Percentiles rank a stretch among this genome's conserved stretches.
Evolutionary conservation across 2,888 invertebrate genomes (phyloP).

Genomic region (Boloria selene): DNA sequence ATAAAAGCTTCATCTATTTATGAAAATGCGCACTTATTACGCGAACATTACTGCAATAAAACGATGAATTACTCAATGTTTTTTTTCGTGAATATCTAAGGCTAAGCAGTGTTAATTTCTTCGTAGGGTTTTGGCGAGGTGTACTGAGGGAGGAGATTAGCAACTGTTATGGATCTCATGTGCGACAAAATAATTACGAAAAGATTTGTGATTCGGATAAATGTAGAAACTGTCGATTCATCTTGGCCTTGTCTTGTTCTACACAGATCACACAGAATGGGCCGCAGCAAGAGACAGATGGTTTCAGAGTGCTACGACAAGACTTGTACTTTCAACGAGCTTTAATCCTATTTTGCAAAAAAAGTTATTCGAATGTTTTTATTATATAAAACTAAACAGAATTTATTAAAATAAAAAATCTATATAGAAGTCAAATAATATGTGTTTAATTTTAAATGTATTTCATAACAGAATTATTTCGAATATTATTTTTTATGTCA

Average conservation of each 20-base stretch:
- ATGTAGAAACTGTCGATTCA: not conserved
- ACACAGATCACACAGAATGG: slow-evolving; percentile 15
- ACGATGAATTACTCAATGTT: slow-evolving; percentile 5
- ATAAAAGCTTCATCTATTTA: slow-evolving; percentile 1
- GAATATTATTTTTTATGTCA: too few relatives aligned
- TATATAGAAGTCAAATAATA: slow-evolving; percentile 9
- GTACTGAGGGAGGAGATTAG: slow-evolving; percentile 36
- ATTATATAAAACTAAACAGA: not conserved
- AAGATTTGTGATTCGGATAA: slow-evolving; percentile 19
- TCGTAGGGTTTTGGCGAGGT: slow-evolving; percentile 24
- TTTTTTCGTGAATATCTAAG: slow-evolving; percentile 13
- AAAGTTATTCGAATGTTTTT: not conserved
- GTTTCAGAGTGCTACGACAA: slow-evolving; percentile 52
- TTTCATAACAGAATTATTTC: too few relatives aligned
- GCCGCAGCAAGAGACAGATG: slow-evolving; percentile 46
- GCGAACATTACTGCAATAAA: not conserved
- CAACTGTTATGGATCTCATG: slow-evolving; percentile 38
- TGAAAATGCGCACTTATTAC: not conserved
- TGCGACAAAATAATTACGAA: slow-evolving; percentile 38
- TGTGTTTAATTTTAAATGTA: not conserved
- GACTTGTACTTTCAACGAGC: slow-evolving; percentile 43
- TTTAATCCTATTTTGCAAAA: slow-evolving; percentile 28
- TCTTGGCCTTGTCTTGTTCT: slow-evolving; percentile 16
- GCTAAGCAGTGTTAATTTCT: slow-evolving; percentile 8
- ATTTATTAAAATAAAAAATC: not conserved